Conservation (phyloP, 2,113 vertebrate species). For the Synchiropus splendidus region DNA sequence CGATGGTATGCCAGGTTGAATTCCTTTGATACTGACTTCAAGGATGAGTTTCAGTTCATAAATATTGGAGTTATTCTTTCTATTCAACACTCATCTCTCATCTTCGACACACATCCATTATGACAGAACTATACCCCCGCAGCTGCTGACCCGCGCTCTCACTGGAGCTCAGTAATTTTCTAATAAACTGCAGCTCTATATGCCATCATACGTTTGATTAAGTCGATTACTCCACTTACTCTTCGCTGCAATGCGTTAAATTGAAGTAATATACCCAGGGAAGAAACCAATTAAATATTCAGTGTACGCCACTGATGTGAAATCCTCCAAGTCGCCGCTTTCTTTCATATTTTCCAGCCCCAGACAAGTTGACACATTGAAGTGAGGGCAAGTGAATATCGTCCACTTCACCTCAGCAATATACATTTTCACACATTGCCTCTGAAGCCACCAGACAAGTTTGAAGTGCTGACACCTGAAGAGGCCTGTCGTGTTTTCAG, state of each 20-base stretch:
- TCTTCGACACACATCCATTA: no score
- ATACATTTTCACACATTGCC: conserved; percentile 25
- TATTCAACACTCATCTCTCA: no score
- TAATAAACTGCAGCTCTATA: conserved; percentile 6
- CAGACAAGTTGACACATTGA: conserved; percentile 24
- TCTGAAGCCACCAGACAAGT: conserved; percentile 28
- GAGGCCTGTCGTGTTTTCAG: conserved; percentile 33
- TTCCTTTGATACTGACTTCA: no score
- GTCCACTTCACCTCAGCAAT: conserved; percentile 37
- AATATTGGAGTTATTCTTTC: no score
- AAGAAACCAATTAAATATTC: conserved; percentile 8
- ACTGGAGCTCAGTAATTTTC: conserved; percentile 12
- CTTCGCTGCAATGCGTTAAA: conserved; percentile 5
- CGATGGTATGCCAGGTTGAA: no score
- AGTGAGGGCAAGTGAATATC: conserved; percentile 19
- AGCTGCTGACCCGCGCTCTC: conserved; percentile 4
- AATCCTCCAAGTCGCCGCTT: conserved; percentile 4
- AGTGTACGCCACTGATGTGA: conserved; percentile 2
- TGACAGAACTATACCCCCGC: background rate
- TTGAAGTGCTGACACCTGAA: conserved; percentile 55
- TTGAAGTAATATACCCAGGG: conserved; percentile 7
- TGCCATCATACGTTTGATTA: conserved; percentile 11
- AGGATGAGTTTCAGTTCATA: no score
- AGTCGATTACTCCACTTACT: conserved; percentile 1
- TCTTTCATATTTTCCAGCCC: conserved; percentile 3